Conservation (phyloP, 2,113 vertebrate species). For the Phaethornis superciliosus region DNA sequence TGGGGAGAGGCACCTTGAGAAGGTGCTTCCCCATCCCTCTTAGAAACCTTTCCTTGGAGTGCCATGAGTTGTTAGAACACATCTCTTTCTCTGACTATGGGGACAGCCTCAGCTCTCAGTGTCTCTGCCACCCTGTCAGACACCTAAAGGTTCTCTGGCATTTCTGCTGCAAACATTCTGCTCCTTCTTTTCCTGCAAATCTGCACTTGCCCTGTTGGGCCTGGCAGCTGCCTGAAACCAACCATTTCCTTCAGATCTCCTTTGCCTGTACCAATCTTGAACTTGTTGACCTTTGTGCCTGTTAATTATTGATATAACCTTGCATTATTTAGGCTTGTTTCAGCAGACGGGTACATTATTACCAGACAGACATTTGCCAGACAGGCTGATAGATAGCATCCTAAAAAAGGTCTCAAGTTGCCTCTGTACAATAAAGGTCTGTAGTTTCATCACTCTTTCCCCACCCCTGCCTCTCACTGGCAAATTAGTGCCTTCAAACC, state of each 20-base stretch:
- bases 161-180: background rate
- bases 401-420: slow-evolving; percentile 61
- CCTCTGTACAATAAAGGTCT: background rate
- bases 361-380: slow-evolving; percentile 65
- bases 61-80: background rate
- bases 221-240: background rate
- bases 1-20: background rate
- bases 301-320: slow-evolving; percentile 68
- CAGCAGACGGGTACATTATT: slow-evolving; percentile 62
- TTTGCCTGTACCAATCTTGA: slow-evolving; percentile 32
- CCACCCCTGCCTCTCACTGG: background rate
- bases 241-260: slow-evolving; percentile 1
- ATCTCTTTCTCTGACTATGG: background rate
- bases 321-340: slow-evolving; percentile 73
- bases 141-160: background rate
- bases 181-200: background rate
- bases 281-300: slow-evolving; percentile 62
- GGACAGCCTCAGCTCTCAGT: background rate
- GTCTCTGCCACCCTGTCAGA: background rate
- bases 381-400: slow-evolving; percentile 65
- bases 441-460: slow-evolving; percentile 35
- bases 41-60: background rate
- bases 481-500: background rate
- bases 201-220: accelerated
- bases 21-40: background rate